These are phyloP conservation scores for Deilephila porcellus DNA, from an alignment of 2,888 invertebrate genomes.

Conservation along the genomic window DNA sequence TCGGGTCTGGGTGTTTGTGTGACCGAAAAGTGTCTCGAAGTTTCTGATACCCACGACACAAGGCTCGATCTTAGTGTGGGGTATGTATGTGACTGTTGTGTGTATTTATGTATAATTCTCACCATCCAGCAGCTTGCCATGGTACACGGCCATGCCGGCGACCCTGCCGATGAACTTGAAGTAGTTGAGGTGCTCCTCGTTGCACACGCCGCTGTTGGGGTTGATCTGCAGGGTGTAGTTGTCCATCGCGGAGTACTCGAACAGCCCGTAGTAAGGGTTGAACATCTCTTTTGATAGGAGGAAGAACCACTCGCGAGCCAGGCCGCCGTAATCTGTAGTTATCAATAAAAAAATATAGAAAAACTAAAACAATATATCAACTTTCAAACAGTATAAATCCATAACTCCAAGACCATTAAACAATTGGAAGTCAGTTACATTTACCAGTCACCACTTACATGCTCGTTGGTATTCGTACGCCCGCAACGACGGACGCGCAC, in stretches of 20 bases:
- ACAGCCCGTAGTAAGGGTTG: constrained; percentile 99
- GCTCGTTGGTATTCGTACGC: too few species aligned
- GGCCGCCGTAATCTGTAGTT: constrained; percentile 94
- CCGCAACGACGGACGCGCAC: too few species aligned
- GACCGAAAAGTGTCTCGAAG: too few species aligned
- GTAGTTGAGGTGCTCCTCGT: constrained; percentile 98
- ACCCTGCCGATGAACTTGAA: constrained; percentile 99
- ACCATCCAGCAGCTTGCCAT: constrained; percentile 99
- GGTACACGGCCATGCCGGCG: constrained; percentile 99
- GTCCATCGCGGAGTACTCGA: constrained; percentile 99
- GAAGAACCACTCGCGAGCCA: constrained; percentile 99
- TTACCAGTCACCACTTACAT: too few species aligned
- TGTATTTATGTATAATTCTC: constrained; percentile 44
- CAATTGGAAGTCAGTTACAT: too few species aligned
- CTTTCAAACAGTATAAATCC: too few species aligned
- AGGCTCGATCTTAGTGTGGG: background rate
- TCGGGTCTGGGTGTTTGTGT: too few species aligned
- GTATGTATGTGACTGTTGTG: background rate
- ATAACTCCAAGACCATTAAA: background rate
- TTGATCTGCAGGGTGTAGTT: constrained; percentile 99
- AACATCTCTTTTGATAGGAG: constrained; percentile 99
- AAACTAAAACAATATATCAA: too few species aligned
- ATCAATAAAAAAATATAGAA: too few species aligned
- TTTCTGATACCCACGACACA: background rate
- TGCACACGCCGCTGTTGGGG: constrained; percentile 98